A percentile compares a stretch with the other conserved stretches of the same genome.
These are phyloP conservation scores for Clarias magur DNA, from an alignment of 2,113 vertebrate species.

Conservation along the genomic window DNA sequence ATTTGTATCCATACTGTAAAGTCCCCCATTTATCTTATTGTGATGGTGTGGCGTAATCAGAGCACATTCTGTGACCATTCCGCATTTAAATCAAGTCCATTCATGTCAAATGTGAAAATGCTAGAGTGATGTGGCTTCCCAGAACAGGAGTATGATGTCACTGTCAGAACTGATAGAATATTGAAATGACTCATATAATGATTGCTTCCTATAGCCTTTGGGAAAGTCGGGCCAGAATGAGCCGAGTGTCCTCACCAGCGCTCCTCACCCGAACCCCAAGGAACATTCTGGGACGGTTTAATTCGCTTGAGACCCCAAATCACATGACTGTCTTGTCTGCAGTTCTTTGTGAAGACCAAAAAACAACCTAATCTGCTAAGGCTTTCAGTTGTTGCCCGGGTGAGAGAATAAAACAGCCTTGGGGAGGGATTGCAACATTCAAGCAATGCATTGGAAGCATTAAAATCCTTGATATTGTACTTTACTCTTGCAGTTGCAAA, in stretches of 20 bases:
- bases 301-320: not conserved
- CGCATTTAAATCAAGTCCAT: not conserved
- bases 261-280: not conserved
- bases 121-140: not conserved
- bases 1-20: no score
- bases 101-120: not conserved
- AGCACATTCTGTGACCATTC: not conserved
- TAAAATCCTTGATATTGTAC: not conserved
- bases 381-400: conserved; percentile 7
- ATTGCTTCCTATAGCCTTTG: not conserved
- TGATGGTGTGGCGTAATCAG: not conserved
- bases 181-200: not conserved
- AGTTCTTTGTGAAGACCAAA: not conserved
- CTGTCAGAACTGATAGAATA: not conserved
- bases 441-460: not conserved
- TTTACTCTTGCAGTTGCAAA: not conserved
- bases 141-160: not conserved
- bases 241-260: not conserved
- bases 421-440: not conserved
- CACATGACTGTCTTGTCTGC: not conserved
- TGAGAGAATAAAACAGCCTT: conserved; percentile 5
- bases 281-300: not conserved
- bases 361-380: conserved; percentile 3
- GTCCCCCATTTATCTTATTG: not conserved
- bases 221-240: not conserved